Percentiles rank a stretch among this genome's conserved stretches.
These are phyloP conservation scores for Periparus ater DNA, from an alignment of 2,797 vertebrate species.

Conservation along the genomic window DNA sequence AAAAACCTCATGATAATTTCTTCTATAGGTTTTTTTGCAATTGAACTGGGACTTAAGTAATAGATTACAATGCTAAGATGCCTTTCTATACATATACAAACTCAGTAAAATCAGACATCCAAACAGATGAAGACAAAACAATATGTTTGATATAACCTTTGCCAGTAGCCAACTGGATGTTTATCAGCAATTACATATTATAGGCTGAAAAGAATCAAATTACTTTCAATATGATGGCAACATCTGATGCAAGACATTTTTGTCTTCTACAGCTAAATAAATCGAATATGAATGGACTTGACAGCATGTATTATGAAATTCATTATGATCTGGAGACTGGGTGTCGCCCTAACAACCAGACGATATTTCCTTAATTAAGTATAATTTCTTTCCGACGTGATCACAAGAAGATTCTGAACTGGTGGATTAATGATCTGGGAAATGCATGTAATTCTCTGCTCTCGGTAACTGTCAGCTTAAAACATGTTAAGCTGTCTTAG, in stretches of 20 bases:
- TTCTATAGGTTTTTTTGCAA: neutral
- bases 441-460: constrained; percentile 29
- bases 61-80: neutral
- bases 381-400: constrained; percentile 19
- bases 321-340: constrained; percentile 17
- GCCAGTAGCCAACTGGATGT: neutral
- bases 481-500: neutral
- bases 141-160: constrained; percentile 32
- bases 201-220: constrained; percentile 52
- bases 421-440: constrained; percentile 41
- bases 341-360: constrained; percentile 45
- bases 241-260: constrained; percentile 52
- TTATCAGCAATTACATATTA: constrained; percentile 44
- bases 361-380: constrained; percentile 57
- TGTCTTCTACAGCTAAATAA: constrained; percentile 34
- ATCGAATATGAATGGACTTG: constrained; percentile 16
- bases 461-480: constrained; percentile 35
- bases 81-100: constrained; percentile 38
- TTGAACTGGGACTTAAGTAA: neutral
- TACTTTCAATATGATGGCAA: constrained; percentile 47
- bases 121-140: constrained; percentile 48
- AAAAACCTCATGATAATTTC: constrained; percentile 12
- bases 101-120: constrained; percentile 41
- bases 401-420: constrained; percentile 27
- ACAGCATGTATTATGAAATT: constrained; percentile 24